Conservation (phyloP, 2,888 invertebrate genomes). For the Agrochola lota region DNA sequence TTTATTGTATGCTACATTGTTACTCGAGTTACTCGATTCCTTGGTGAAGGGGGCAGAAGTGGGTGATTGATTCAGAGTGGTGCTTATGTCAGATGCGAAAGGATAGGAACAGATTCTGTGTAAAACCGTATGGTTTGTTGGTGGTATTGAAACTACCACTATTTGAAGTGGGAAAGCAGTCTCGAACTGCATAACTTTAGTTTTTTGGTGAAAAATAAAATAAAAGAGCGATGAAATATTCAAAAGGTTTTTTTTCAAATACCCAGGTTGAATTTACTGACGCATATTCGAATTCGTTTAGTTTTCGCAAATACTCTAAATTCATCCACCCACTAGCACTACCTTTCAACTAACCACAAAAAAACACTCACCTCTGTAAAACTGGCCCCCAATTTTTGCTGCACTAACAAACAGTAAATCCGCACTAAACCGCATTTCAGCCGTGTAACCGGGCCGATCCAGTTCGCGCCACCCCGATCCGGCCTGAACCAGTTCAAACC, state of each 20-base stretch:
- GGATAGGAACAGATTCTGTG: neutral
- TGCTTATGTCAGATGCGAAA: neutral
- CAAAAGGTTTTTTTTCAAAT: neutral
- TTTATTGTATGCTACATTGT: slow-evolving; percentile 52
- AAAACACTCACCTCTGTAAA: slow-evolving; percentile 41
- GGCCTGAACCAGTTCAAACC: slow-evolving; percentile 65
- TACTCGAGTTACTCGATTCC: neutral
- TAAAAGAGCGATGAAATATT: neutral
- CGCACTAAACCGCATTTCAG: slow-evolving; percentile 63
- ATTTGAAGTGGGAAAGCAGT: too few species aligned
- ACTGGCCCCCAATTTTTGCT: slow-evolving; percentile 41
- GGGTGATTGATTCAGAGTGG: neutral
- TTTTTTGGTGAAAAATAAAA: slow-evolving; percentile 5
- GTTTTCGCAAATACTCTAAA: slow-evolving; percentile 22
- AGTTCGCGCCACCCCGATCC: slow-evolving; percentile 60
- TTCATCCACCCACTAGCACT: slow-evolving; percentile 3
- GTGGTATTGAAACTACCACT: neutral
- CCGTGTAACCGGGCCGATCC: slow-evolving; percentile 64
- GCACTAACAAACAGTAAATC: slow-evolving; percentile 62
- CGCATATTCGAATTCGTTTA: slow-evolving; percentile 25
- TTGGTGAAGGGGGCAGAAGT: neutral
- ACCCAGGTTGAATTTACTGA: neutral
- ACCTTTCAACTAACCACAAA: slow-evolving; percentile 28
- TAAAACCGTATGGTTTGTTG: neutral
- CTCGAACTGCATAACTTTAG: neutral